Evolutionary conservation across 2,888 invertebrate genomes (phyloP), one percentile per base, ranked within the genome.

Genomic region (Schizotus pectinicornis): DNA sequence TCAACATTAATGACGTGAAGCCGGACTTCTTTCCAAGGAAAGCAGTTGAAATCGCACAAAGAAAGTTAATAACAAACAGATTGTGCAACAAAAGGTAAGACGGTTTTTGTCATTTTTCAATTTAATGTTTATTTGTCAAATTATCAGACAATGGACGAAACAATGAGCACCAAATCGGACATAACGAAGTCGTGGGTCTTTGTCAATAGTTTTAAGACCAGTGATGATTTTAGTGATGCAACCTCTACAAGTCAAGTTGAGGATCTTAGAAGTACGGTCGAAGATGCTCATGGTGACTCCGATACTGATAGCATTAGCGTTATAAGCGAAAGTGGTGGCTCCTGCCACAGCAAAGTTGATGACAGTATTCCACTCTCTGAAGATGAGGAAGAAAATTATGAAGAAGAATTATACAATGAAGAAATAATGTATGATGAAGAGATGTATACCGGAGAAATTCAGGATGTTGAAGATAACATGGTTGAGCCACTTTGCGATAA

Each of bases 261-360:
- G 39, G 45, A 41, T 22, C 22, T 22, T 22, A 22, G 5, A 32
- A 31, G 45, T 7, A 12, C 50, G 9, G 50, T 43, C 7, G 34
- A 37, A 42, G 56, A 53, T 7, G n/a, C 38, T 2, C 37, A 57
- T 7, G 9, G 6, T 5, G 60, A 61, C 36, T 57, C 58, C 7
- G 58, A 61, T 33, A 53, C 50, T 35, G 61, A 61, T 41, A 56
- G 61, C 46, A 55, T 61, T 34, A 61, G 61, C 43, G 42, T 61
- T 47, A 58, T 61, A 38, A 61, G 54, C 42, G 61, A 58, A 31
- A 50, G 56, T 42, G 50, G 56, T 6, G 36, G 53, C 30, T 54
- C 51, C 7, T 50, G 46, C 13, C 39, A 54, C 6, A 35, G 22
- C n/a, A 14, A 54, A 31, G 43, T 33, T 12, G 56, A 54, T 22